These are phyloP conservation scores for Porites lutea DNA, from an alignment of 64 coral and sea anemone species.

Conservation along the genomic window DNA sequence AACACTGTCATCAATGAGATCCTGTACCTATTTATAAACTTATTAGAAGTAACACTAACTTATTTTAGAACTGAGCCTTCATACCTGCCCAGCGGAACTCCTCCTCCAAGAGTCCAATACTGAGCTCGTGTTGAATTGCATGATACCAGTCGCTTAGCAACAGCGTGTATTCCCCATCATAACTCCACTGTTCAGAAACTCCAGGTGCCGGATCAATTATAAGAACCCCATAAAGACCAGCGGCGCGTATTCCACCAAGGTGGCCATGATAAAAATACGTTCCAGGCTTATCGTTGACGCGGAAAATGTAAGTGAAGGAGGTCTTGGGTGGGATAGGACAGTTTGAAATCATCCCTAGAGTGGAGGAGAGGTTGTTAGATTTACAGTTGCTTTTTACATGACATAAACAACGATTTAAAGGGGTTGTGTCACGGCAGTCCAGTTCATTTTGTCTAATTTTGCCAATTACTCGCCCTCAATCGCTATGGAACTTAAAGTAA, in stretches of 20 bases:
- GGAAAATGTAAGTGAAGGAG: slow-evolving; percentile 51
- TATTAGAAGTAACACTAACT: too few relatives aligned
- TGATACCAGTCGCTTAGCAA: slow-evolving; percentile 70
- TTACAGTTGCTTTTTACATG: too few relatives aligned
- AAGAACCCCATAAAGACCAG: slow-evolving; percentile 60
- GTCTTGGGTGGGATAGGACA: slow-evolving; percentile 54
- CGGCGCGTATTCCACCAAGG: slow-evolving; percentile 55
- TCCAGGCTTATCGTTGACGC: slow-evolving; percentile 30
- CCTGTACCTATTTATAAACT: too few relatives aligned
- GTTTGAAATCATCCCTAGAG: slow-evolving; percentile 29
- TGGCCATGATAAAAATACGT: slow-evolving; percentile 69
- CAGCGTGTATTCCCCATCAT: slow-evolving; percentile 38
- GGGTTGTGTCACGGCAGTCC: too few relatives aligned
- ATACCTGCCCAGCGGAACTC: slow-evolving; percentile 43
- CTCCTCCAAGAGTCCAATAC: slow-evolving; percentile 32
- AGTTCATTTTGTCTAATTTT: too few relatives aligned
- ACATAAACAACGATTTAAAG: too few relatives aligned
- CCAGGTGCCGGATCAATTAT: slow-evolving; percentile 33
- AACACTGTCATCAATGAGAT: too few relatives aligned
- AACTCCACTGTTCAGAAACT: slow-evolving; percentile 19
- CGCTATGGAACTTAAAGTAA: too few relatives aligned
- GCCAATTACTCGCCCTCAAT: too few relatives aligned
- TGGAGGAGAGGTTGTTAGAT: too few relatives aligned
- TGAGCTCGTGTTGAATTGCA: slow-evolving; percentile 41
- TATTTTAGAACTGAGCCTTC: slow-evolving; percentile 28